Evolutionary conservation across 2,888 invertebrate species (phyloP).

Genomic region (Cremastobaeus sp.): DNA sequence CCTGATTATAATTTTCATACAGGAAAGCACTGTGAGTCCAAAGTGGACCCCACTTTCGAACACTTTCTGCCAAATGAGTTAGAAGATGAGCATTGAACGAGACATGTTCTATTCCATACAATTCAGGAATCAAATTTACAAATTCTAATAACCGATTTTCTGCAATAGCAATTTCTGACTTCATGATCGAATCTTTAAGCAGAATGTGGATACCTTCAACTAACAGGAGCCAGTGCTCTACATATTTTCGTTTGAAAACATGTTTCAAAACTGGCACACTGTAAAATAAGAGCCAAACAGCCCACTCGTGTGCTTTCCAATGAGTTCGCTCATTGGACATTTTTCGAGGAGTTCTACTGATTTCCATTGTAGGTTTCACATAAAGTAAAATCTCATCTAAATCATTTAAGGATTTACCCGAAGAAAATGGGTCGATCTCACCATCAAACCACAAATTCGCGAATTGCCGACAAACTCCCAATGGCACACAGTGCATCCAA

Average conservation of each 20-base stretch:
- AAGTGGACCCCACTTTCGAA: slow-evolving; percentile 5
- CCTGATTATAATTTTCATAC: slow-evolving; percentile 48
- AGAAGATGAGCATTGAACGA: slow-evolving; percentile 27
- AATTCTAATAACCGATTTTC: slow-evolving; percentile 21
- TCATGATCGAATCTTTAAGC: slow-evolving; percentile 27
- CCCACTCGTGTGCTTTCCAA: too few species aligned
- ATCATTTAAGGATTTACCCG: too few species aligned
- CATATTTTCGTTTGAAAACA: slow-evolving; percentile 26
- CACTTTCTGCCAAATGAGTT: slow-evolving; percentile 15
- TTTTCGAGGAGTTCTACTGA: too few species aligned
- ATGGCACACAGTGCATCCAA: too few species aligned
- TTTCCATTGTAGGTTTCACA: too few species aligned
- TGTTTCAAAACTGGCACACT: too few species aligned
- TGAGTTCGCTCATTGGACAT: too few species aligned
- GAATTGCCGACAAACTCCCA: background rate
- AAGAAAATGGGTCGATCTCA: too few species aligned
- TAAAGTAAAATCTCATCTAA: too few species aligned
- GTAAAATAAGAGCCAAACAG: too few species aligned
- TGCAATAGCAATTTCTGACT: slow-evolving; percentile 26
- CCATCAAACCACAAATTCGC: background rate
- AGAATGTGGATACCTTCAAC: slow-evolving; percentile 29
- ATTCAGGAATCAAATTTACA: slow-evolving; percentile 23
- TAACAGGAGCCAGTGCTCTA: slow-evolving; percentile 31
- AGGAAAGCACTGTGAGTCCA: slow-evolving; percentile 57
- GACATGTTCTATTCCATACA: slow-evolving; percentile 16